These are phyloP conservation scores for Crossaster papposus DNA, from an alignment of 53 echinoderm and acorn worm species.

Conservation along the genomic window DNA sequence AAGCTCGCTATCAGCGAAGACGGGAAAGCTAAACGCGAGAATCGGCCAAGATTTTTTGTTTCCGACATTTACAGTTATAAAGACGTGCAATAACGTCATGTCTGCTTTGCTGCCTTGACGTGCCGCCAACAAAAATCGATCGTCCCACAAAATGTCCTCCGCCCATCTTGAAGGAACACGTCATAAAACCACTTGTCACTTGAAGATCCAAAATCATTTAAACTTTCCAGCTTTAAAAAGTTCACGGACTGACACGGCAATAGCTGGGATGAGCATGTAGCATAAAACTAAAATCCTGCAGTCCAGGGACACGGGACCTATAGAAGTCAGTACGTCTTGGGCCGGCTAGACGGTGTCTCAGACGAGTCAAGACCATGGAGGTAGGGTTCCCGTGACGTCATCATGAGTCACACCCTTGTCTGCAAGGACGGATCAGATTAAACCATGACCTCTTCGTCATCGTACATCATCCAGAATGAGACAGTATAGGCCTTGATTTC, in stretches of 20 bases:
- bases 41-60: too few species aligned
- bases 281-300: background rate
- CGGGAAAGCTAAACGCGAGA: too few species aligned
- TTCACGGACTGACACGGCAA: background rate
- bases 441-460: background rate
- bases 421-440: slow-evolving; percentile 13
- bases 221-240: background rate
- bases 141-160: background rate
- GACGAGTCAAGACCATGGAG: background rate
- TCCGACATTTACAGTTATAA: background rate
- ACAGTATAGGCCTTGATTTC: too few species aligned
- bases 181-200: slow-evolving; percentile 1
- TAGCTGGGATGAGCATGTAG: background rate
- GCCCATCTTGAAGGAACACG: background rate
- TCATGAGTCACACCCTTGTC: slow-evolving; percentile 30
- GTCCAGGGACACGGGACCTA: background rate
- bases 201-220: background rate
- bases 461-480: too few species aligned
- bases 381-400: slow-evolving; percentile 36
- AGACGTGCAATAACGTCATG: background rate
- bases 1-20: too few species aligned
- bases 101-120: background rate
- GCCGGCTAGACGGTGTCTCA: slow-evolving; percentile 44
- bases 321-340: background rate
- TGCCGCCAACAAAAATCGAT: background rate